Conservation (phyloP, 2,888 invertebrate species). For the Lasius platythorax region DNA sequence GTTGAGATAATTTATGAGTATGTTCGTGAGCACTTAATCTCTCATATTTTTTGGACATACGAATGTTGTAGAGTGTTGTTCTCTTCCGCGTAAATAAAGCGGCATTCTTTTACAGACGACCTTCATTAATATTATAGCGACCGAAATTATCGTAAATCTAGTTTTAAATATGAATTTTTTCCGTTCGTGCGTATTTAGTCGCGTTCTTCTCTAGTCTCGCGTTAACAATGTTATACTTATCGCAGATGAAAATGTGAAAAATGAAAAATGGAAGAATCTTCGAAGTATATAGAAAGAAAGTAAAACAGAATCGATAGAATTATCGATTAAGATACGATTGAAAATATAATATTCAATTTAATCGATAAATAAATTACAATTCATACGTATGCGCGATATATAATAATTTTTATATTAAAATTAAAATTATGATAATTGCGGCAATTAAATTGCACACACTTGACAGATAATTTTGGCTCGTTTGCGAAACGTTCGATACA, state of each 20-base stretch:
- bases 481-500: constrained; percentile 1
- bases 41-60: constrained; percentile 1
- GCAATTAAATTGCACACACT: background rate
- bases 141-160: background rate
- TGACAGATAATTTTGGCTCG: constrained; percentile 13
- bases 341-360: constrained; percentile 24
- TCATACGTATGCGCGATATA: background rate
- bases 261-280: background rate
- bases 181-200: background rate
- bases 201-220: background rate
- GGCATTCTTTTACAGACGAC: background rate
- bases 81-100: constrained; percentile 1
- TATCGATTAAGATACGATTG: background rate
- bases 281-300: background rate
- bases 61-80: background rate
- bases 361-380: constrained; percentile 11
- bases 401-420: background rate
- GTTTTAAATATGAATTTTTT: background rate
- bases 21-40: constrained; percentile 25
- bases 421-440: constrained; percentile 19
- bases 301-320: background rate
- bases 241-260: background rate
- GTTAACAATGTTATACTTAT: constrained; percentile 12
- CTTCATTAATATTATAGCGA: constrained; percentile 11
- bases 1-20: constrained; percentile 46